Evolutionary conservation across 2,113 vertebrate species (phyloP).

Genomic region (Cavia aperea): DNA sequence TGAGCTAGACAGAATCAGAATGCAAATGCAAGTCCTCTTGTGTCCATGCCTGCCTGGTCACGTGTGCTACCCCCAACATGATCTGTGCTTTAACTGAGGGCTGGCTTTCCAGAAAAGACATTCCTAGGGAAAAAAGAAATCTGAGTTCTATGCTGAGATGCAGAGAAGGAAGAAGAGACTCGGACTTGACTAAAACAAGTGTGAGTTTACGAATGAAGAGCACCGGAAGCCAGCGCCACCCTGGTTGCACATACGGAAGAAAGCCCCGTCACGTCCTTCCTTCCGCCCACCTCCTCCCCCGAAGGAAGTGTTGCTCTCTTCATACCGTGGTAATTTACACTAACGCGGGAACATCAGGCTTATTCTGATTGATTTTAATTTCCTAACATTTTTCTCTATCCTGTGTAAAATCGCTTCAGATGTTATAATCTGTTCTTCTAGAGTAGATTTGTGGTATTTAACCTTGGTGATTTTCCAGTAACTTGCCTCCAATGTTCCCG

Average conservation of each 20-base stretch:
- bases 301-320: neutral
- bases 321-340: neutral
- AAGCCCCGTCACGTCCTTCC: accelerated
- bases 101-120: neutral
- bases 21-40: neutral
- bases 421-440: conserved; percentile 29
- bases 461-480: conserved; percentile 48
- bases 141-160: neutral
- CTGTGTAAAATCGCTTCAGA: conserved; percentile 38
- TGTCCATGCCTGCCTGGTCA: neutral
- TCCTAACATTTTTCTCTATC: conserved; percentile 51
- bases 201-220: neutral
- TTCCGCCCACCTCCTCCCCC: neutral
- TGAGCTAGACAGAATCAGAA: neutral
- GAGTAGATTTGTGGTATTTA: conserved; percentile 37
- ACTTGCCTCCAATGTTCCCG: neutral
- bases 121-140: neutral
- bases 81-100: neutral
- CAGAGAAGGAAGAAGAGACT: neutral
- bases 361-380: conserved; percentile 61
- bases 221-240: accelerated
- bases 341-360: conserved; percentile 20
- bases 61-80: too few species aligned
- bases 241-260: neutral
- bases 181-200: neutral